Evolutionary conservation across 2,888 invertebrate genomes (phyloP).

Genomic region (Drosophila siamana): DNA sequence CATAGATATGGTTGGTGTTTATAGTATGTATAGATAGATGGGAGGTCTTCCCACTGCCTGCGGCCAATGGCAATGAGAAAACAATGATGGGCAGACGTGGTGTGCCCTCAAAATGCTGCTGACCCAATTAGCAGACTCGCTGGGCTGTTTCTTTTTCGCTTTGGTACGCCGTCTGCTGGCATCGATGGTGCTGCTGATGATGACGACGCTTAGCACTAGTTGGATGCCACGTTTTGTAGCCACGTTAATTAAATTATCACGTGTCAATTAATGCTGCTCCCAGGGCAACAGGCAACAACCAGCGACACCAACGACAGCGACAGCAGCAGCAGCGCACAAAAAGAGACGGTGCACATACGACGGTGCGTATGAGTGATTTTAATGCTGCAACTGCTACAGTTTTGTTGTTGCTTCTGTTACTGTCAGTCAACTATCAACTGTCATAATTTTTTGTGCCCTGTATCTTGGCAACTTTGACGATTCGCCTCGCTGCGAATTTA

Average conservation of each 20-base stretch:
- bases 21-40: background rate
- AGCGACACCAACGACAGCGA: background rate
- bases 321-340: slow-evolving; percentile 12
- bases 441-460: slow-evolving; percentile 54
- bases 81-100: slow-evolving; percentile 57
- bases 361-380: slow-evolving; percentile 67
- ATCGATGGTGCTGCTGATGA: slow-evolving; percentile 48
- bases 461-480: slow-evolving; percentile 43
- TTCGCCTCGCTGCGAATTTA: slow-evolving; percentile 37
- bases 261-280: slow-evolving; percentile 74
- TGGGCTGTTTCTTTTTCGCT: slow-evolving; percentile 41
- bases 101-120: slow-evolving; percentile 62
- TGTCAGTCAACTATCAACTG: slow-evolving; percentile 54
- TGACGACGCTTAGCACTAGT: slow-evolving; percentile 56
- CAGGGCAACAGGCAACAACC: slow-evolving; percentile 47
- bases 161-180: slow-evolving; percentile 33
- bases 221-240: slow-evolving; percentile 69
- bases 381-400: slow-evolving; percentile 32
- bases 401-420: slow-evolving; percentile 12
- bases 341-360: slow-evolving; percentile 33
- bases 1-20: slow-evolving; percentile 8
- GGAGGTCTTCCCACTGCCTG: slow-evolving; percentile 32
- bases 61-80: slow-evolving; percentile 69
- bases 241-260: slow-evolving; percentile 79
- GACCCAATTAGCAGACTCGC: slow-evolving; percentile 69